Evolutionary conservation across 2,113 vertebrate species (phyloP), one percentile per base, ranked within the genome.

Genomic region (Hemicordylus capensis): DNA sequence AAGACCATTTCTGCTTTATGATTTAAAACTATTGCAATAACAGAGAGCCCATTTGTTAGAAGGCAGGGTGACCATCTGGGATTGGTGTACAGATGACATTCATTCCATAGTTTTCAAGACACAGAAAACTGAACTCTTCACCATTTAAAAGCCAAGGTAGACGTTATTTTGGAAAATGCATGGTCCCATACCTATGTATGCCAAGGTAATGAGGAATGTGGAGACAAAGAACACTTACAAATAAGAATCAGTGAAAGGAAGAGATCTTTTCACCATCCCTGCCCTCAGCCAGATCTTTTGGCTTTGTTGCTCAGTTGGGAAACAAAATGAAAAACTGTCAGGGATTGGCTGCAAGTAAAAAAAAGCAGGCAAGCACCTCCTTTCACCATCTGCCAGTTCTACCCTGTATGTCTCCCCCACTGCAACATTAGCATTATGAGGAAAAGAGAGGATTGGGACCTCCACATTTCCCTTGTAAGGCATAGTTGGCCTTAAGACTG

Each of bases 21-120:
- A 92, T 91, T 93, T 94, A 94, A 80, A 81, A 94, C 87, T 81
- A 87, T 85, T 81, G 88, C 83, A 92, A 89, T 89, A 89, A 81
- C 81, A 93, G 90, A 91, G 90, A 88, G 86, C 89, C 87, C 87
- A 86, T 0, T 31, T 92, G 89, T 88, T 92, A 91, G 93, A 92
- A 89, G 88, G 87, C 87, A 91, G 76, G 78, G 74, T 87, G 76
- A 24, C 90, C 89, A 91, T 48, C 79, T 64, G 80, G 90, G 89
- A 83, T 31, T 39, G 82, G 46, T n/a, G 34, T 54, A 76, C 19
- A 88, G 77, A 85, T 90, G 88, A 86, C 88, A 92, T 91, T 3
- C 59, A 69, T 89, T 85, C 92, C 72, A 75, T 14, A 54, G 74
- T 83, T 88, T 90, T 86, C 76, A 92, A 92, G 80, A 89, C 87